These are phyloP conservation scores for Pluvialis apricaria DNA, from an alignment of 2,113 vertebrate species.

Conservation along the genomic window DNA sequence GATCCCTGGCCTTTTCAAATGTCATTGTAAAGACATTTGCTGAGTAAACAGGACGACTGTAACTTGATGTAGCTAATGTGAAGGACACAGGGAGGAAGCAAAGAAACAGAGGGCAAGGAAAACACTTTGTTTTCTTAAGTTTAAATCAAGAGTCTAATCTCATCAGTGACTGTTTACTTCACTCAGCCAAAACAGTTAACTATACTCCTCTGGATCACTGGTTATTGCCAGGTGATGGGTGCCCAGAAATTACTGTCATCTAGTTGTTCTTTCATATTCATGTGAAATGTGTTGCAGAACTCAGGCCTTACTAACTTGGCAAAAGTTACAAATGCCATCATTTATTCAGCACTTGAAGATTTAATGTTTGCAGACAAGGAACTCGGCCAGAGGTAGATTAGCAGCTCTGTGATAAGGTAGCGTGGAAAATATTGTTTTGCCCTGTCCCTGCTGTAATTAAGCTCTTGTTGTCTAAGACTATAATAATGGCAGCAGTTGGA, in stretches of 20 bases:
- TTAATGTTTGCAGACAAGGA: neutral
- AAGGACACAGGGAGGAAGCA: neutral
- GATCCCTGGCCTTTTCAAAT: neutral
- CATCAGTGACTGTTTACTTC: neutral
- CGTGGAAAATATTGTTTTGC: neutral
- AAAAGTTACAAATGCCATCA: neutral
- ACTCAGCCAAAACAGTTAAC: neutral
- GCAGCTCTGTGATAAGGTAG: neutral
- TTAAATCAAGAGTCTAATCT: conserved; percentile 1
- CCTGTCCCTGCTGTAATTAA: neutral
- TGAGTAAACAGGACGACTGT: neutral
- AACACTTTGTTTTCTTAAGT: neutral
- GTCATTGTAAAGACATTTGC: neutral
- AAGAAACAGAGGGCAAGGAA: neutral
- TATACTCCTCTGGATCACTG: neutral
- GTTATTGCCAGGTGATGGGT: neutral
- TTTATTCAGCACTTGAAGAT: neutral
- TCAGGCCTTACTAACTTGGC: neutral
- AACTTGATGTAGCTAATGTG: neutral
- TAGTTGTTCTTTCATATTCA: neutral
- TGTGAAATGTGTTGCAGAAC: neutral
- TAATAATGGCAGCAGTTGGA: neutral
- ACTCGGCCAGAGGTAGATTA: neutral
- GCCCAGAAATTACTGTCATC: neutral
- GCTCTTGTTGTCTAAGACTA: neutral